These are phyloP conservation scores for Vipera latastei DNA, from an alignment of 2,797 vertebrate species.

Conservation along the genomic window DNA sequence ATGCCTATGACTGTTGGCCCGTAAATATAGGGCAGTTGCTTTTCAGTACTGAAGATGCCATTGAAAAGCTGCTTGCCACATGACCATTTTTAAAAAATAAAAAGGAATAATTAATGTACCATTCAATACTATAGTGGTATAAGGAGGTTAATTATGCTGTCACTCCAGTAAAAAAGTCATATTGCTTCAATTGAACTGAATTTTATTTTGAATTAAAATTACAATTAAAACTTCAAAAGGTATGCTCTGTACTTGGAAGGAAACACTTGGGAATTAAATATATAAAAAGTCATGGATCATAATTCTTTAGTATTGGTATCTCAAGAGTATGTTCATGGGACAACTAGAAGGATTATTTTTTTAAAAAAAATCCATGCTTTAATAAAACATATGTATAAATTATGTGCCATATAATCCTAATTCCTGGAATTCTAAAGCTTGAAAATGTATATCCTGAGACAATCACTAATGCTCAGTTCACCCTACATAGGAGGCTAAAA, in stretches of 20 bases:
- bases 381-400: background rate
- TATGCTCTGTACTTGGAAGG: background rate
- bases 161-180: background rate
- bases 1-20: background rate
- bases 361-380: background rate
- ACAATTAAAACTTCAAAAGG: background rate
- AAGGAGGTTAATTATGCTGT: background rate
- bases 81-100: background rate
- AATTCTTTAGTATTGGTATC: background rate
- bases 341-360: background rate
- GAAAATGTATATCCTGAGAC: background rate
- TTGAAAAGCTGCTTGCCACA: background rate
- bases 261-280: background rate
- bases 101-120: background rate
- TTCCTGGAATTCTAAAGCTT: background rate
- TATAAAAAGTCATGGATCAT: background rate
- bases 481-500: background rate
- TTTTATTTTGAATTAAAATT: background rate
- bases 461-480: background rate
- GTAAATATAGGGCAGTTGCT: conserved; percentile 3
- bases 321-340: background rate
- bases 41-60: background rate
- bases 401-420: background rate
- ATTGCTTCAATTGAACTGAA: background rate
- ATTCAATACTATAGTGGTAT: background rate